A percentile compares a stretch with the other conserved stretches of the same genome.
Evolutionary conservation across 2,888 invertebrate genomes (phyloP).

Genomic region (Drosophila putrida): DNA sequence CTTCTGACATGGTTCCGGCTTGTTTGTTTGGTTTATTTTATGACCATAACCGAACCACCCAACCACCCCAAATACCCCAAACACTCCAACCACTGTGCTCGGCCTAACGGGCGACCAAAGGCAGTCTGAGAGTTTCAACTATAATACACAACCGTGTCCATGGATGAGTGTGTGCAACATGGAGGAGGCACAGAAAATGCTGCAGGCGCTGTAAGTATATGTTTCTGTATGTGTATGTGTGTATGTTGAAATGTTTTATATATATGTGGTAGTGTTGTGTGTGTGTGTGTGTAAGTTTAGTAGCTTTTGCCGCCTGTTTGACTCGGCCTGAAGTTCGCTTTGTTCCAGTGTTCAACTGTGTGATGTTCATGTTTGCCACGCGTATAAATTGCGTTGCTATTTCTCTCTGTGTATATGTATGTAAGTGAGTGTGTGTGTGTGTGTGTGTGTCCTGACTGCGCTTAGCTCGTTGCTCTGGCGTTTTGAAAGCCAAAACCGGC

Average conservation of each 20-base stretch:
- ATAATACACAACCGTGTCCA: conserved; percentile 63
- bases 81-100: conserved; percentile 14
- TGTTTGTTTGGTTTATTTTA: conserved; percentile 84
- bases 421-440: conserved; percentile 23
- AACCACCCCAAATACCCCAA: conserved; percentile 16
- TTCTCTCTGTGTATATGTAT: conserved; percentile 7
- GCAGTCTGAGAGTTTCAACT: conserved; percentile 35
- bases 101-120: conserved; percentile 30
- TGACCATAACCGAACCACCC: conserved; percentile 77
- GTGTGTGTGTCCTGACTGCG: conserved; percentile 47
- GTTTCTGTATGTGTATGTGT: conserved; percentile 23
- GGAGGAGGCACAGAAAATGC: conserved; percentile 50
- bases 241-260: background rate
- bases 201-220: conserved; percentile 52
- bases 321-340: conserved; percentile 71
- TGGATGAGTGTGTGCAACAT: conserved; percentile 47
- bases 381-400: conserved; percentile 77
- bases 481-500: conserved; percentile 71
- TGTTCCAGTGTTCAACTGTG: conserved; percentile 46
- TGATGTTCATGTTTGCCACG: conserved; percentile 63
- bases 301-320: conserved; percentile 79
- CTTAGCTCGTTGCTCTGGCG: conserved; percentile 70
- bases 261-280: conserved; percentile 12
- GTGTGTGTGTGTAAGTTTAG: conserved; percentile 61
- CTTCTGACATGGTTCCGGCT: conserved; percentile 82